Conservation (phyloP, 2,888 invertebrate species). For the Drosophila anceps region DNA sequence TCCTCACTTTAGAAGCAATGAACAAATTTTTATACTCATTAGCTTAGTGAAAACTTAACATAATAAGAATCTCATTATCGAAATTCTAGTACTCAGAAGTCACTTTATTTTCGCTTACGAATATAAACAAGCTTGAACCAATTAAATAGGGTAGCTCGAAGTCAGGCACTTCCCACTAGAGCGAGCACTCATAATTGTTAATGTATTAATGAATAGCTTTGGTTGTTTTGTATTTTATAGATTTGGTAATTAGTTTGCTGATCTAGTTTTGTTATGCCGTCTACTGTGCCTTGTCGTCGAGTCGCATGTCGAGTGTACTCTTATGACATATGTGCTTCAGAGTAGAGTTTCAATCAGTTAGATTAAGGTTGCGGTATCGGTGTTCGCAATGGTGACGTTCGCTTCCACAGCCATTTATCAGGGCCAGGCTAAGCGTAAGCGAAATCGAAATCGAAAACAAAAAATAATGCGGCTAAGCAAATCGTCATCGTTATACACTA, state of each 20-base stretch:
- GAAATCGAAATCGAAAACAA: slow-evolving; percentile 22
- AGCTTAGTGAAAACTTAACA: too few relatives aligned
- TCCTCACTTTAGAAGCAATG: too few relatives aligned
- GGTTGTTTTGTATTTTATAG: not conserved
- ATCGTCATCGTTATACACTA: slow-evolving; percentile 24
- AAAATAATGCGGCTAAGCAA: slow-evolving; percentile 62
- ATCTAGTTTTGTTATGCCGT: not conserved
- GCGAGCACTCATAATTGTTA: not conserved
- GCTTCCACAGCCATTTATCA: slow-evolving; percentile 45
- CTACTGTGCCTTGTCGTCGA: not conserved
- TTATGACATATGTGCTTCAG: slow-evolving; percentile 25
- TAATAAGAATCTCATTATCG: not conserved
- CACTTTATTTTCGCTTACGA: too few relatives aligned
- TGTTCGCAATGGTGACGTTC: slow-evolving; percentile 36
- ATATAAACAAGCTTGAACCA: too few relatives aligned
- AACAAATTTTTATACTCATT: too few relatives aligned
- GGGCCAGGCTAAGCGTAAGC: slow-evolving; percentile 31
- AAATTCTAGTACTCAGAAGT: not conserved
- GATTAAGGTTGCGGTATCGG: slow-evolving; percentile 44
- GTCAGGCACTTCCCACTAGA: not conserved
- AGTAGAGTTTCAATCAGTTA: slow-evolving; percentile 30
- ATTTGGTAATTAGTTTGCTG: not conserved
- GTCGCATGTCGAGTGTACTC: slow-evolving; percentile 1
- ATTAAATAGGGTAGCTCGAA: not conserved
- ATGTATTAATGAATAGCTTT: not conserved